A percentile compares a stretch with the other conserved stretches of the same genome.
phyloP scores from a whole-genome alignment of 2,797 vertebrate genomes.

The Gallinago solitaria region DNA sequence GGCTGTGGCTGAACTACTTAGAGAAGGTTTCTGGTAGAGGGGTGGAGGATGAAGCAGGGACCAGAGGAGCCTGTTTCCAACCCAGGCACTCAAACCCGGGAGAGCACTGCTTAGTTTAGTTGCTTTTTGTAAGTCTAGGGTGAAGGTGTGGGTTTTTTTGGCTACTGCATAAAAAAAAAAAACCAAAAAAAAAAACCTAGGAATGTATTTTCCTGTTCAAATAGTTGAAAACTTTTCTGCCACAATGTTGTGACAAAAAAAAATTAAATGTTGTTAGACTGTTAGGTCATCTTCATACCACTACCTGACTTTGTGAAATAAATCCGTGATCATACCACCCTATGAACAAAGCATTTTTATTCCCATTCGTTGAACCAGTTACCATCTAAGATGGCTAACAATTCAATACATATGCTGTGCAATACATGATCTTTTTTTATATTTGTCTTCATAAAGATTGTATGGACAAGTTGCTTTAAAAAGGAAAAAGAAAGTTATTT shows the following conservation, averaged over 20 bases:
- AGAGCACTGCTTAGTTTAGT: background rate
- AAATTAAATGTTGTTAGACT: background rate
- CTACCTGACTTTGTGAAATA: background rate
- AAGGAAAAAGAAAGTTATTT: background rate
- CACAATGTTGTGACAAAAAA: background rate
- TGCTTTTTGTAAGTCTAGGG: background rate
- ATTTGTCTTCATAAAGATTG: background rate
- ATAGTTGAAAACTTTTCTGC: background rate
- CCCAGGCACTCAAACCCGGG: rapidly evolving
- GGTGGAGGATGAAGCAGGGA: background rate
- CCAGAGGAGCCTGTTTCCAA: background rate
- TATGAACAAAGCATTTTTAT: background rate
- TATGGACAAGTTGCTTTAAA: background rate
- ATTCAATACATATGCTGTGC: background rate
- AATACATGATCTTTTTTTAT: background rate
- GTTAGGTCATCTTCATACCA: background rate
- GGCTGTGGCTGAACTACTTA: background rate
- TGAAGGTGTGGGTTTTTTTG: background rate
- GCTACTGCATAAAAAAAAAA: background rate
- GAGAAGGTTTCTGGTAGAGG: background rate
- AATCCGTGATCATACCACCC: background rate
- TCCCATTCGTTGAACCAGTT: background rate
- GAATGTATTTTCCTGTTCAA: background rate
- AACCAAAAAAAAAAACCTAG: background rate
- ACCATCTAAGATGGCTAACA: background rate